Conservation (phyloP, 2,888 invertebrate genomes). For the Eudemis profundana region DNA sequence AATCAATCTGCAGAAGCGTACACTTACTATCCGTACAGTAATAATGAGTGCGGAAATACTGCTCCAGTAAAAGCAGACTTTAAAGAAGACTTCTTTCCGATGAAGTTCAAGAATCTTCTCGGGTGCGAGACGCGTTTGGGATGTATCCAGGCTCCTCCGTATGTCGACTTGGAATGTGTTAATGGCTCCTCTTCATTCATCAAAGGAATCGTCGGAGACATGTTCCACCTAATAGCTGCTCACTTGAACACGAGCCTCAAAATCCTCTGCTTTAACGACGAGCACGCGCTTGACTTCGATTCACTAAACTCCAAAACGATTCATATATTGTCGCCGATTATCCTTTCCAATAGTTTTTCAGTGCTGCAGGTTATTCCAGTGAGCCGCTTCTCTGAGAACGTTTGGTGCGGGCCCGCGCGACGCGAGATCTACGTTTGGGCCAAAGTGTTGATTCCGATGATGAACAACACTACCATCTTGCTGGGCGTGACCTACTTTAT, state of each 20-base stretch:
- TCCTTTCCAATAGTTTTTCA: background rate
- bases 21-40: slow-evolving; percentile 63
- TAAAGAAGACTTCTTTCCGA: slow-evolving; percentile 55
- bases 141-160: slow-evolving; percentile 49
- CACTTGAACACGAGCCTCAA: slow-evolving; percentile 4
- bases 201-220: background rate
- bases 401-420: slow-evolving; percentile 30
- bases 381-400: background rate
- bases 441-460: slow-evolving; percentile 22
- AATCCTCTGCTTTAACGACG: background rate
- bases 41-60: slow-evolving; percentile 57
- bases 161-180: slow-evolving; percentile 15
- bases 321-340: background rate
- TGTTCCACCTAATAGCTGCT: background rate
- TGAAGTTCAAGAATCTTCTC: slow-evolving; percentile 64
- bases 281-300: background rate
- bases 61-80: slow-evolving; percentile 53
- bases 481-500: background rate
- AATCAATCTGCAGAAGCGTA: slow-evolving; percentile 51
- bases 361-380: background rate
- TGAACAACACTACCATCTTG: slow-evolving; percentile 18
- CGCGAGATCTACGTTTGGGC: no score
- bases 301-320: background rate
- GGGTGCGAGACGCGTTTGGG: slow-evolving; percentile 60
- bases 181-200: background rate